Evolutionary conservation across 2,888 invertebrate genomes (phyloP), one percentile per base, ranked within the genome.

Genomic region (Chrysotoxum bicinctum): DNA sequence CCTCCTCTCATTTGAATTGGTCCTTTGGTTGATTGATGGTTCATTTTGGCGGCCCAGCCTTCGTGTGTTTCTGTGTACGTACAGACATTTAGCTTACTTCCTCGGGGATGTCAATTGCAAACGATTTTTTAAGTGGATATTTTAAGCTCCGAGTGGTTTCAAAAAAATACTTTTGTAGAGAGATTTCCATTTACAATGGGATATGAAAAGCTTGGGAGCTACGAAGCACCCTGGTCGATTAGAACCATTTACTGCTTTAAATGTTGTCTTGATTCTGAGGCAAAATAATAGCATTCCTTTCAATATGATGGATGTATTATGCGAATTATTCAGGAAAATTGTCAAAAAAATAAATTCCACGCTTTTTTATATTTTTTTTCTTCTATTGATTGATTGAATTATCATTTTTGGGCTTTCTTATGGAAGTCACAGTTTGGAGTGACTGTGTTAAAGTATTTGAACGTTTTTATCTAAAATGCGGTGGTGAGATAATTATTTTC

Each of bases 1-100:
- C 23, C 50, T 23, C 7, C 14, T 21, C 48, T 50, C 50, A n/a
- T 50, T 66, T 48, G 50, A 66, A 50, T 50, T 21, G 66, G 35
- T 66, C 50, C 74, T 64, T 56, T 62, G 26, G 45, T 70, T 83
- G 83, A 84, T 79, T 84, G 83, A 84, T 84, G 83, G 75, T 84
- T 84, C 74, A 64, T 78, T 83, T 78, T 21, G 52, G 48, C 45
- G 69, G 48, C n/a, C 37, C 54, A 37, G 5, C 21, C 14, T 14
- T 21, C 12, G n/a, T 23, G 14, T 40, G 19, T 50, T n/a, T n/a
- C 21, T 52, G 64, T 58, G 12, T 52, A 19, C 14, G 37, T 72
- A 64, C 69, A 74, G n/a, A 64, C 64, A 35, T 35, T 45, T 56
- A 56, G 62, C 50, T 70, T 48, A 66, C 70, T 66, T 73, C 58